Base-by-base conservation (phyloP, 1,140 invertebrate species). In the Bombus difficillimus region DNA sequence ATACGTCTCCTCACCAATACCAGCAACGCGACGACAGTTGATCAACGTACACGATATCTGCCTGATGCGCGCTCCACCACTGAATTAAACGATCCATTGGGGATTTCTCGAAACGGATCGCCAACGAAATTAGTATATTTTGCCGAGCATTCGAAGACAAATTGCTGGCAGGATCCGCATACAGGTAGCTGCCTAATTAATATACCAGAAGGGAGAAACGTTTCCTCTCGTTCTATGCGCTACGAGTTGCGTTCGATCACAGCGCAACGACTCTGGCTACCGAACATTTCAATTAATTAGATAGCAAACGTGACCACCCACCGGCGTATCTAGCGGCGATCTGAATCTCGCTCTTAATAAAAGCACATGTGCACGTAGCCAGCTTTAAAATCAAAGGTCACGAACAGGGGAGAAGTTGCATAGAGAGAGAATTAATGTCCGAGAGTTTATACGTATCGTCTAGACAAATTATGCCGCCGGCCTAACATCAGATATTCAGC, bases 201-300 rank as follows among this genome's bases (percentile, higher is more conserved):
- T 85, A 85, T 81, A 81, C 43, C 69, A 81, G 72, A 68, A 64
- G 57, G 12, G 74, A 47, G 53, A 76, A 85, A 80, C 83, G 18
- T 81, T 85, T 80, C 80, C 34, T 53, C 22, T 37, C 25, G 53
- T 81, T 71, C 9, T 37, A 37, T 37, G 1, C 22, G 71, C 9
- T 81, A 68, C 72, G 68, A 85, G 84, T 57, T 41, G 43, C 62
- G 84, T 75, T 81, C 78, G 73, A 85, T 85, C 84, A 81, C 72
- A 53, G 18, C 37, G 84, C 57, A 85, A 85, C 84, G 78, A 37
- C 43, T 32, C 22, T 28, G 37, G 59, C 39, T 34, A 41, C 28
- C 64, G 84, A 85, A 85, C 84, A 64, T 81, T 81, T 85, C 84
- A 85, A 85, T 85, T 85, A 85, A 85, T 85, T 85, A 85, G 57